These are phyloP conservation scores for Danio kyathit DNA, from an alignment of 2,797 vertebrate species.

Conservation along the genomic window DNA sequence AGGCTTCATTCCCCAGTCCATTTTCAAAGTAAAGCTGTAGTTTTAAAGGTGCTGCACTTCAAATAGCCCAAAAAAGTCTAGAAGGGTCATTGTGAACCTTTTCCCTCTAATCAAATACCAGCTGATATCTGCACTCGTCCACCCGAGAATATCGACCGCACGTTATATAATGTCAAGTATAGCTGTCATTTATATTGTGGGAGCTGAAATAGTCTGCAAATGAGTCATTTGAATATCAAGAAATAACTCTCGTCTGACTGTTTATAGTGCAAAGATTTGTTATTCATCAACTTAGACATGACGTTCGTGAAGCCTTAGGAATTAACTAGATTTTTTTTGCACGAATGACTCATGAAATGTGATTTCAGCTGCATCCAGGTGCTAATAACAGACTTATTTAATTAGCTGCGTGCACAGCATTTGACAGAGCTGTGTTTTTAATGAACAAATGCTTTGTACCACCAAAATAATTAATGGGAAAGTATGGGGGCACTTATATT, in stretches of 20 bases:
- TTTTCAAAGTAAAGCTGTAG: slow-evolving; percentile 63
- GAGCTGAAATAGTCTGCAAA: neutral
- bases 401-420: slow-evolving; percentile 10
- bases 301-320: neutral
- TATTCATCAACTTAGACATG: slow-evolving; percentile 4
- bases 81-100: slow-evolving; percentile 71
- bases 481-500: neutral
- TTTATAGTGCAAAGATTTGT: slow-evolving; percentile 7
- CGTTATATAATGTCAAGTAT: neutral
- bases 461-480: slow-evolving; percentile 2
- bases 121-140: slow-evolving; percentile 49
- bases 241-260: slow-evolving; percentile 1
- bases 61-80: slow-evolving; percentile 58
- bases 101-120: slow-evolving; percentile 61
- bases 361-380: slow-evolving; percentile 12
- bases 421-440: slow-evolving; percentile 17
- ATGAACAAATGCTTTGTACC: slow-evolving; percentile 7
- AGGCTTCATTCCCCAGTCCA: slow-evolving; percentile 20
- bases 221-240: slow-evolving; percentile 20
- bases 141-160: neutral
- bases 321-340: slow-evolving; percentile 13
- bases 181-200: neutral
- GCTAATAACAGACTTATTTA: neutral
- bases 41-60: slow-evolving; percentile 65
- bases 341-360: slow-evolving; percentile 31